Base-by-base conservation (phyloP, 2,888 invertebrate species). In the Aporophyla nigra region DNA sequence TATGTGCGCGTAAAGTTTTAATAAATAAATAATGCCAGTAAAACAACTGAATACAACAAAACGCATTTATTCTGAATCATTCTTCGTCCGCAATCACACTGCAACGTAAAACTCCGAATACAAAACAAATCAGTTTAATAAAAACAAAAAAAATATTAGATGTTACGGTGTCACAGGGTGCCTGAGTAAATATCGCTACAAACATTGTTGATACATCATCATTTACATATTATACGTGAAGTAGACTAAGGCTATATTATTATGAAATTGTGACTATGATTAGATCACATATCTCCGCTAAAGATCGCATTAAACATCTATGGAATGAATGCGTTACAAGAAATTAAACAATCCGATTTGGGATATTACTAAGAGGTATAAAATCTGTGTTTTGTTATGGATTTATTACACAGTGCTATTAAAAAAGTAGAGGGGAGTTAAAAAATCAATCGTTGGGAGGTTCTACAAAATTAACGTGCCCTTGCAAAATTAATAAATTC, bases 61-160 rank as follows among this genome's bases (percentile, higher is more conserved):
- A 87, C 84, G 83, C 81, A 85, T 90, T 90, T 90, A 90, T 88
- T 90, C 85, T 74, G 85, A 83, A 87, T 83, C 82, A 84, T 82
- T 78, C 67, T 71, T 77, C 81, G 71, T 77, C 74, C 82, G 78
- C 82, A 86, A 85, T 85, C 79, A 85, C 80, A 78, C 77, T 71
- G 88, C 76, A 84, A 81, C 82, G 78, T 85, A 88, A 87, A 86
- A 85, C 71, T 82, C 83, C 71, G 75, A 82, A 85, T 86, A 87
- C 71, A 87, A 87, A 87, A 86, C 74, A 86, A 84, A 78, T 78
- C 72, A 76, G 70, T 80, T 73, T 71, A 67, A 77, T 73, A 79
- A 73, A 77, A 77, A 77, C 78, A 78, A 70, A 82, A 79, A 73
- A 70, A 73, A 72, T 63, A 84, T 71, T 70, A 72, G 21, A 80